Percentiles rank a stretch among this genome's conserved stretches.
phyloP scores from a whole-genome alignment of 30 jellyfish, hydroid and myxozoan genomes.

The Hydra vulgaris region DNA sequence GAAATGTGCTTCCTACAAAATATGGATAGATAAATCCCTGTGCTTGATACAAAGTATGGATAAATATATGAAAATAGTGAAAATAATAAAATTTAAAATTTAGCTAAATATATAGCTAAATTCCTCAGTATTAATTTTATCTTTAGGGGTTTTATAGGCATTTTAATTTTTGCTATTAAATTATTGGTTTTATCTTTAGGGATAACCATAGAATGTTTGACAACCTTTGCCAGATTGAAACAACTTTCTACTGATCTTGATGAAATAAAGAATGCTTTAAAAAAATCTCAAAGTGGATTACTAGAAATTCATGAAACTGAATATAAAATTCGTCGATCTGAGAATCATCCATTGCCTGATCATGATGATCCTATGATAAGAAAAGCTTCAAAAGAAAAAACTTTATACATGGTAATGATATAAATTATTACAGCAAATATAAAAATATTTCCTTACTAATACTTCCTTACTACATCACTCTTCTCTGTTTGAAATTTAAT shows the following conservation, averaged over 20 bases:
- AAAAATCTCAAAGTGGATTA: slow-evolving; percentile 47
- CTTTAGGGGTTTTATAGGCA: too few species aligned
- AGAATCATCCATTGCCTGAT: slow-evolving; percentile 42
- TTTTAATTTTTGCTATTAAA: not conserved
- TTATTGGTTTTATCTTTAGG: slow-evolving; percentile 21
- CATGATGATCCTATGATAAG: slow-evolving; percentile 32
- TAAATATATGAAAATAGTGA: too few species aligned
- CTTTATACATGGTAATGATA: slow-evolving; percentile 49
- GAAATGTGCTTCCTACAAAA: too few species aligned
- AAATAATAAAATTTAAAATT: too few species aligned
- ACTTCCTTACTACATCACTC: not conserved
- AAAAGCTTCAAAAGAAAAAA: slow-evolving; percentile 36
- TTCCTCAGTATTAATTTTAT: too few species aligned
- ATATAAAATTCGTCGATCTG: slow-evolving; percentile 41
- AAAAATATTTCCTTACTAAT: not conserved
- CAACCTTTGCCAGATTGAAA: slow-evolving; percentile 72
- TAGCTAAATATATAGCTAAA: too few species aligned
- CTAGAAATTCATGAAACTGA: slow-evolving; percentile 53
- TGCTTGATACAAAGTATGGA: too few species aligned
- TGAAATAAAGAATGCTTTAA: slow-evolving; percentile 47
- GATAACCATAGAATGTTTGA: slow-evolving; percentile 67
- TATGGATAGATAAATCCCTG: too few species aligned
- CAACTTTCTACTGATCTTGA: slow-evolving; percentile 53
- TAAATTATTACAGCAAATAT: not conserved
- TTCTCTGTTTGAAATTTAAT: too few species aligned